Base-by-base conservation (phyloP, 2,888 invertebrate species). In the Cryptops parisi region DNA sequence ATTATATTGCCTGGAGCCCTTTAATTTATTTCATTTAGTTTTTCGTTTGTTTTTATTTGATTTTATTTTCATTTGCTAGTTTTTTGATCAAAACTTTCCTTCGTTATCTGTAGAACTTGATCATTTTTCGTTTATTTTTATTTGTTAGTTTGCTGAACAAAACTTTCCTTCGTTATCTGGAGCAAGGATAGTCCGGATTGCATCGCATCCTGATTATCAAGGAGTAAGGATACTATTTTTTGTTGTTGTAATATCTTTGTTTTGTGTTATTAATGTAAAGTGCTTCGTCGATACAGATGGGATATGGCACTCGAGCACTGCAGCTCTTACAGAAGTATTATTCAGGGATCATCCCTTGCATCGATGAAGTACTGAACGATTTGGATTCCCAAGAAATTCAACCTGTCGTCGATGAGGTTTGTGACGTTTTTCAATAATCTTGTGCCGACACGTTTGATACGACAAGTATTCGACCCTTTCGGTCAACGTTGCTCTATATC, bases 191-290 rank as follows among this genome's bases (percentile, higher is more conserved):
- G 90, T 99, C 0, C 77, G 98, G 58, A 93, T 98, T 59, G 98
- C 98, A 4, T 96, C 97, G 0, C 96, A 99, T 76, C 97, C 98
- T 0, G 90, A 93, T 60, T 96, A 94, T 68, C 93, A 94, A 69
- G 75, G 84, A 63, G 84, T 84, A 70, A 66, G 72, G 70, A 21
- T n/a, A n/a, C n/a, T n/a, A n/a, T n/a, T n/a, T n/a, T n/a, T n/a
- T n/a, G n/a, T n/a, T n/a, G n/a, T n/a, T n/a, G n/a, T n/a, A n/a
- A n/a, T n/a, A n/a, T n/a, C n/a, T n/a, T n/a, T n/a, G n/a, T n/a
- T n/a, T n/a, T n/a, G n/a, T n/a, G 21, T 9, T 2, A 24, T 45
- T 4, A 9, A 17, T 39, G 24, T 48, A 23, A 27, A 27, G 50
- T n/a, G 46, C 40, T 54, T 59, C 53, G 53, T 55, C 54, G 57